These are phyloP conservation scores for Brevimyrus niger DNA, from an alignment of 2,113 vertebrate genomes.

Conservation along the genomic window DNA sequence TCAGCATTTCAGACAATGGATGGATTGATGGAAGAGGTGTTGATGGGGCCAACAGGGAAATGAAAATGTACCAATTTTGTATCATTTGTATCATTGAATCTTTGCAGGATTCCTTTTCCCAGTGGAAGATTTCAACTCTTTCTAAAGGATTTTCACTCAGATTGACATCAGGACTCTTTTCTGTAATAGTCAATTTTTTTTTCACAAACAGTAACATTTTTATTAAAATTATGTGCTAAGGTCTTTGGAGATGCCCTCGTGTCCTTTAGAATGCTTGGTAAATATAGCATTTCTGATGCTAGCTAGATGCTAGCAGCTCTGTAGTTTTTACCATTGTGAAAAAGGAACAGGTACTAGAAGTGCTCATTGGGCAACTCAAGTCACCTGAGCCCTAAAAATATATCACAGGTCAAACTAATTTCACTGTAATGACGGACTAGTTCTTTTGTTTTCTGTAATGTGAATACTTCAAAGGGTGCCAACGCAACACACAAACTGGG, in stretches of 20 bases:
- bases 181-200: background rate
- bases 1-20: too few species aligned
- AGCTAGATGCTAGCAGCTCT: background rate
- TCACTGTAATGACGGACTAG: background rate
- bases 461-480: background rate
- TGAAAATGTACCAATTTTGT: background rate
- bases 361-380: background rate
- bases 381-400: background rate
- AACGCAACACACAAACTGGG: background rate
- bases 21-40: background rate
- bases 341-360: background rate
- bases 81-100: background rate
- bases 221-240: background rate
- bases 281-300: background rate
- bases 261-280: background rate
- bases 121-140: background rate
- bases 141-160: background rate
- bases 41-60: background rate
- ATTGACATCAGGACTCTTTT: background rate
- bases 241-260: background rate
- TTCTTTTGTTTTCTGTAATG: background rate
- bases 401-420: background rate
- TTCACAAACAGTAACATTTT: background rate
- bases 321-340: background rate
- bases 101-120: background rate